Evolutionary conservation across 2,113 vertebrate species (phyloP), one percentile per base, ranked within the genome.

Genomic region (Myotis yumanensis): DNA sequence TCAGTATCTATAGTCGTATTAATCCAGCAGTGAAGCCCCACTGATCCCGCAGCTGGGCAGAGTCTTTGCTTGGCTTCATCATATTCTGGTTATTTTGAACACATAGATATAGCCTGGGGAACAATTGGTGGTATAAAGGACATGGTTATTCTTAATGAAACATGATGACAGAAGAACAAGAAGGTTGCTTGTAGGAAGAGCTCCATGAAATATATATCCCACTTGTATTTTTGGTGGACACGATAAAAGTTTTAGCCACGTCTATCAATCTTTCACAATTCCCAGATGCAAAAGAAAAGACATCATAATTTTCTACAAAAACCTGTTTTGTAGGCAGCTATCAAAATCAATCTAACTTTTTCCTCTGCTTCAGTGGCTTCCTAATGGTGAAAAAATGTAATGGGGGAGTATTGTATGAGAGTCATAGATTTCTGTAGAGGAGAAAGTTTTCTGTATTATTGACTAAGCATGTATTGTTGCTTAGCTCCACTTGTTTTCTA

Each of bases 141-240:
- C 43, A 75, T 48, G 2, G 11, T 75, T 46, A 75, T 48, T 48
- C 43, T 94, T 72, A 64, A 71, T 89, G 57, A 95, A 95, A 90
- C 16, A 80, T n/a, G 46, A 77, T 66, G 84, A 80, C n/a, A 59
- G 64, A 93, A 76, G 35, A n/a, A 68, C n/a, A 57, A 87, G 91
- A 76, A 40, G 66, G 43, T 37, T 72, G 40, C 4, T 93, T 87
- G 87, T 43, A 76, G n/a, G 25, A 9, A 90, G 9, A 52, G 11
- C 4, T 69, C 10, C 32, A 95, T 59, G 76, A 90, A 93, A 77
- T 84, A 32, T 30, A 80, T 12, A 90, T 72, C 4, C 14, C 4
- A 52, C 84, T 88, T 57, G 28, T 18, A 86, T 69, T 83, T 91
- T 96, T 68, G 46, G n/a, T 83, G 62, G 90, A 72, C 83, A 62